Evolutionary conservation across 1,140 invertebrate species (phyloP).

Genomic region (Galleria mellonella): DNA sequence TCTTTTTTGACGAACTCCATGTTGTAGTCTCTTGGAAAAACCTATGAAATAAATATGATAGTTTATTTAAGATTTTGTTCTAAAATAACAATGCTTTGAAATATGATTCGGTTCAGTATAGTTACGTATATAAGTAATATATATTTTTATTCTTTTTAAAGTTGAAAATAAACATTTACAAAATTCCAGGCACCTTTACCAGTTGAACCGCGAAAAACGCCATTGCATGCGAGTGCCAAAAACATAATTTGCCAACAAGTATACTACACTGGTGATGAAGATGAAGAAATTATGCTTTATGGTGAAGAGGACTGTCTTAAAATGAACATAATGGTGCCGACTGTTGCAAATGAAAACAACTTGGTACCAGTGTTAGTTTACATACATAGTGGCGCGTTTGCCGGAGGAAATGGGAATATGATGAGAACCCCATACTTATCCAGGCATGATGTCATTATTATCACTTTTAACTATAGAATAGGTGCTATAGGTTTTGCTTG

Average conservation of each 20-base stretch:
- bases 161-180: too few relatives aligned
- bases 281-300: constrained; percentile 31
- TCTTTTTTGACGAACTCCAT: too few relatives aligned
- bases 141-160: too few relatives aligned
- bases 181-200: constrained; percentile 55
- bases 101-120: too few relatives aligned
- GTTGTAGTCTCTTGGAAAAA: too few relatives aligned
- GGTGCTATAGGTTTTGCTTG: constrained; percentile 75
- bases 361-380: constrained; percentile 57
- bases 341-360: constrained; percentile 37
- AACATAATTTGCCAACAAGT: constrained; percentile 44
- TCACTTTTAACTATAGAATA: constrained; percentile 58
- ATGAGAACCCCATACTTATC: constrained; percentile 41
- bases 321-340: constrained; percentile 44
- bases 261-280: constrained; percentile 34
- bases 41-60: too few relatives aligned
- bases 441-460: constrained; percentile 44
- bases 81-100: too few relatives aligned
- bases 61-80: too few relatives aligned
- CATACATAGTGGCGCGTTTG: constrained; percentile 57
- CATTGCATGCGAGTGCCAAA: constrained; percentile 19
- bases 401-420: constrained; percentile 55
- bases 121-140: too few relatives aligned
- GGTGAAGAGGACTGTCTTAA: constrained; percentile 54
- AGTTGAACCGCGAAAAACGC: constrained; percentile 34